Conservation (phyloP, 2,113 vertebrate genomes). For the Mormyrus iriodes region DNA sequence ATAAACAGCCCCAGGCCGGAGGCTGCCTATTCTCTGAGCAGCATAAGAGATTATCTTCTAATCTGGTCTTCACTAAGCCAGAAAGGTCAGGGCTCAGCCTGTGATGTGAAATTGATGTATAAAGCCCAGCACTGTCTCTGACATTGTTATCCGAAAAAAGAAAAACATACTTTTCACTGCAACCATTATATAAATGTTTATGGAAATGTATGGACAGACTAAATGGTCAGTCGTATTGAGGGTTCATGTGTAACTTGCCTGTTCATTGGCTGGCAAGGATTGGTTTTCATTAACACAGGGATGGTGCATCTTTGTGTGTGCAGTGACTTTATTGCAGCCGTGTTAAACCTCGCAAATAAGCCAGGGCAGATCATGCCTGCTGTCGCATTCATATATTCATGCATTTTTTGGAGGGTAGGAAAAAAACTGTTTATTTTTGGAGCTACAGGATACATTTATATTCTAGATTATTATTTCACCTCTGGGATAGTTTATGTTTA, state of each 20-base stretch:
- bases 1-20: neutral
- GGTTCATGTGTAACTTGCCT: neutral
- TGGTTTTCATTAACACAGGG: neutral
- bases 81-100: neutral
- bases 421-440: slow-evolving; percentile 16
- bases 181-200: neutral
- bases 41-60: neutral
- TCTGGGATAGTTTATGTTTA: slow-evolving; percentile 48
- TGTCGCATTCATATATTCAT: neutral
- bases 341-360: neutral
- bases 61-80: neutral
- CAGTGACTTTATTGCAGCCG: neutral
- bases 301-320: neutral
- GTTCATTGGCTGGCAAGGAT: neutral
- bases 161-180: neutral
- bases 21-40: neutral
- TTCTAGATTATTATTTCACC: slow-evolving; percentile 42
- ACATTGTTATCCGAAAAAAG: neutral
- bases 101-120: neutral
- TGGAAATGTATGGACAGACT: neutral
- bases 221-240: neutral
- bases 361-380: neutral
- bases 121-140: neutral
- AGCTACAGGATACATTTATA: slow-evolving; percentile 24
- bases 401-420: neutral